Evolutionary conservation across 1,140 invertebrate species (phyloP).

Genomic region (Mesaphorura yosii): DNA sequence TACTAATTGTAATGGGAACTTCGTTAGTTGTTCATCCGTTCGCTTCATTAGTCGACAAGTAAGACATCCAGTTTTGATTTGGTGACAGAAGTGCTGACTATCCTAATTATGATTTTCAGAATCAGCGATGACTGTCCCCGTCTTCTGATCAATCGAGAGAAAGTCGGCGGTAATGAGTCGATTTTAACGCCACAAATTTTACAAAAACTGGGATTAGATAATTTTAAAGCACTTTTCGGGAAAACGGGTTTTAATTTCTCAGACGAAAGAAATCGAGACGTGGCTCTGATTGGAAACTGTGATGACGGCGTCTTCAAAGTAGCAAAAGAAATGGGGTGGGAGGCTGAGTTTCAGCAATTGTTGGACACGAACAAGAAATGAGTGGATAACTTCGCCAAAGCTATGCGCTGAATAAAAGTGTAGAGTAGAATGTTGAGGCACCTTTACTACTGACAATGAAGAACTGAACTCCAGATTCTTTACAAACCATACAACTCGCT

Average conservation of each 20-base stretch:
- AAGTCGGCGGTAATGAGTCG: slow-evolving; percentile 48
- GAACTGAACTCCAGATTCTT: too few species aligned
- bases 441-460: too few species aligned
- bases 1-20: slow-evolving; percentile 90
- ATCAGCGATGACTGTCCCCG: slow-evolving; percentile 59
- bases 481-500: too few species aligned
- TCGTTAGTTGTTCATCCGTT: slow-evolving; percentile 90
- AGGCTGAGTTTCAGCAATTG: slow-evolving; percentile 31
- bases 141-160: slow-evolving; percentile 72
- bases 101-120: slow-evolving; percentile 39
- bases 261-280: slow-evolving; percentile 57
- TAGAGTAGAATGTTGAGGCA: too few species aligned
- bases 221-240: slow-evolving; percentile 10
- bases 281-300: slow-evolving; percentile 75
- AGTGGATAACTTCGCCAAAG: background rate
- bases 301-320: slow-evolving; percentile 69
- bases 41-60: slow-evolving; percentile 74
- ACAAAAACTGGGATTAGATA: slow-evolving; percentile 44
- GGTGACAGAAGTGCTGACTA: background rate
- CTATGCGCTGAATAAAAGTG: too few species aligned
- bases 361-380: background rate
- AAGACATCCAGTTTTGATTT: slow-evolving; percentile 29
- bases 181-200: slow-evolving; percentile 47
- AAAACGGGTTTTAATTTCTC: slow-evolving; percentile 35
- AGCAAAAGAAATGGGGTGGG: slow-evolving; percentile 72